Percentiles rank a stretch among this genome's conserved stretches.
Evolutionary conservation across 1,140 invertebrate genomes (phyloP).

Genomic region (Cylas formicarius): DNA sequence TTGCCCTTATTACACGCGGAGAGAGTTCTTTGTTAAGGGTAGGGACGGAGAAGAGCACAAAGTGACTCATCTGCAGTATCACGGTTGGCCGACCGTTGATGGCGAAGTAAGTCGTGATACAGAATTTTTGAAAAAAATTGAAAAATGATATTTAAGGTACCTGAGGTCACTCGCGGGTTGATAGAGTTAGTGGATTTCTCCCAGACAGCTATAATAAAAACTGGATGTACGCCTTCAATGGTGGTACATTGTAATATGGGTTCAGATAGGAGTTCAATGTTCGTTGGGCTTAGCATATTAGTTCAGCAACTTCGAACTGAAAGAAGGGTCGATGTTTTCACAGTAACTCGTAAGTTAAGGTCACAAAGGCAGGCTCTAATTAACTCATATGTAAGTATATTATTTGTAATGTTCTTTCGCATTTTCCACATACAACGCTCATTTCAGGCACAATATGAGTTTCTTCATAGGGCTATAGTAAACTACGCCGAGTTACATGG

Average conservation of each 20-base stretch:
- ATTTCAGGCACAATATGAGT: conserved; percentile 82
- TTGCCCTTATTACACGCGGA: conserved; percentile 76
- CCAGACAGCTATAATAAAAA: conserved; percentile 42
- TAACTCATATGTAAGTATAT: conserved; percentile 68
- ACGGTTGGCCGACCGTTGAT: conserved; percentile 80
- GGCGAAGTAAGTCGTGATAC: conserved; percentile 56
- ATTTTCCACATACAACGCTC: conserved; percentile 10
- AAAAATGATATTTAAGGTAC: conserved; percentile 38
- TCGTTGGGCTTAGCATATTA: conserved; percentile 77
- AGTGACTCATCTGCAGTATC: conserved; percentile 81
- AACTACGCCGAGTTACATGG: conserved; percentile 84
- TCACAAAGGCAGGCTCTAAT: conserved; percentile 77
- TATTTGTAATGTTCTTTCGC: neutral
- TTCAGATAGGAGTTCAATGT: conserved; percentile 81
- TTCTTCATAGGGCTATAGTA: conserved; percentile 80
- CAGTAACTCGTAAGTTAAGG: conserved; percentile 72
- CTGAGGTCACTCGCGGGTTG: conserved; percentile 74
- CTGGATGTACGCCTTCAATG: conserved; percentile 51
- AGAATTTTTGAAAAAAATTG: neutral
- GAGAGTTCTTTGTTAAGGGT: conserved; percentile 76
- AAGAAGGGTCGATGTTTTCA: conserved; percentile 78
- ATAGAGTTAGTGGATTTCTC: conserved; percentile 73
- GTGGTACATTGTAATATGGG: conserved; percentile 78
- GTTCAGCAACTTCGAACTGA: conserved; percentile 76
- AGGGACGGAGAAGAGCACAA: conserved; percentile 67